Percentiles rank a stretch among this genome's conserved stretches.
These are phyloP conservation scores for Cinclus cinclus DNA, from an alignment of 2,113 vertebrate species.

Conservation along the genomic window DNA sequence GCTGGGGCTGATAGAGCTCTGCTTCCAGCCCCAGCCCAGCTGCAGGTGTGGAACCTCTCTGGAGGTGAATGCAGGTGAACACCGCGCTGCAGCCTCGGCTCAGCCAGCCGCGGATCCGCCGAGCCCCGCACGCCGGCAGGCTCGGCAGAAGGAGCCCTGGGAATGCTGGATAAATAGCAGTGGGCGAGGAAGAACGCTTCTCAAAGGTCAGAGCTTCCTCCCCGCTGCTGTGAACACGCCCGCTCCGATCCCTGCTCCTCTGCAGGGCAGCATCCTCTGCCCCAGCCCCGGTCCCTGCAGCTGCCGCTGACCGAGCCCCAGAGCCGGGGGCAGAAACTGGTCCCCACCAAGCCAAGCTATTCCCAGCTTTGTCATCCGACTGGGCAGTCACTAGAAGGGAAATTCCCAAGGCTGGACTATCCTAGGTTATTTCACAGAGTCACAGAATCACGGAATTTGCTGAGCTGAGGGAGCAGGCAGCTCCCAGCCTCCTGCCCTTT, in stretches of 20 bases:
- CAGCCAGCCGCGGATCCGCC: rapidly evolving
- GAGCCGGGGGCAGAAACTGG: background rate
- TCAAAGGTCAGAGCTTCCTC: conserved; percentile 34
- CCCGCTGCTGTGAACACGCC: background rate
- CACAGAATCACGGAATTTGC: background rate
- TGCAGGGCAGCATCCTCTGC: background rate
- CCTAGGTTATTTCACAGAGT: background rate
- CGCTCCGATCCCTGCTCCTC: background rate
- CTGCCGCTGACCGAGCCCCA: background rate
- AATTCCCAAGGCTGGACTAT: background rate
- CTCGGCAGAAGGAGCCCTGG: background rate
- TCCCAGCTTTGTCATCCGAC: background rate
- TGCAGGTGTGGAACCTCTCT: background rate
- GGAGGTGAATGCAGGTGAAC: background rate
- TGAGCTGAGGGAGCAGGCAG: background rate
- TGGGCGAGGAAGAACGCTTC: background rate
- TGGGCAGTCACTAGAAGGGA: background rate
- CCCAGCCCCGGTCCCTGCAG: background rate
- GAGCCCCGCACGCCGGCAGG: rapidly evolving
- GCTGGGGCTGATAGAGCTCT: background rate
- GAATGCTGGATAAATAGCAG: conserved; percentile 38
- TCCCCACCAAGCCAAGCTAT: background rate
- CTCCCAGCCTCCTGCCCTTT: conserved; percentile 3
- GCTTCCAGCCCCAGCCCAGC: background rate
- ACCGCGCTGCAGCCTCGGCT: background rate